A percentile compares a stretch with the other conserved stretches of the same genome.
Conservation (phyloP, 30 jellyfish, hydroid and myxozoan genomes). For the Cassiopea xamachana region DNA sequence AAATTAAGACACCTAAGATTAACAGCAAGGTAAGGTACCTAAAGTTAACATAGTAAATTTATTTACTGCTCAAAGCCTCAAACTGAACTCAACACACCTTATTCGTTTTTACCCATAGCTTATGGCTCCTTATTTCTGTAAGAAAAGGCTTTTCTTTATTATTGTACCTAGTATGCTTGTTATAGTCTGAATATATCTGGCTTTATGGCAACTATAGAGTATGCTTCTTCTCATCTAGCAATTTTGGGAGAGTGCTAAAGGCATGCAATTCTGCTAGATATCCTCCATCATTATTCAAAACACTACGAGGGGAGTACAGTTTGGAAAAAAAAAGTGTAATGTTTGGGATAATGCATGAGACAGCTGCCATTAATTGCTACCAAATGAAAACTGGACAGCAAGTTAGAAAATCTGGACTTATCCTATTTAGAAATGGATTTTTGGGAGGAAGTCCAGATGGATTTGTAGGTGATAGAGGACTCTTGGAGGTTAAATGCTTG, state of each 20-base stretch:
- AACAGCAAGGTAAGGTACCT: constrained; percentile 24
- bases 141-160: constrained; percentile 23
- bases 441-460: constrained; percentile 29
- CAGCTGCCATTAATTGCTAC: constrained; percentile 30
- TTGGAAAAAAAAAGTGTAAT: constrained; percentile 3
- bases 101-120: neutral
- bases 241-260: constrained; percentile 23
- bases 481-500: constrained; percentile 34
- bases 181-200: constrained; percentile 26
- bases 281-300: constrained; percentile 4
- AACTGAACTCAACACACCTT: constrained; percentile 21
- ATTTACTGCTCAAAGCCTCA: constrained; percentile 5
- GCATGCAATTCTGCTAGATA: constrained; percentile 26
- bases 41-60: neutral
- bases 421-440: constrained; percentile 30
- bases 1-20: constrained; percentile 20
- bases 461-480: constrained; percentile 33
- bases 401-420: constrained; percentile 5
- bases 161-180: constrained; percentile 20
- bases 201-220: constrained; percentile 26
- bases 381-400: constrained; percentile 15
- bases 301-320: constrained; percentile 14
- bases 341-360: constrained; percentile 30
- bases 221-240: constrained; percentile 9
- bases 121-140: constrained; percentile 7